Evolutionary conservation across 2,888 invertebrate genomes (phyloP), one percentile per base, ranked within the genome.

Genomic region (Gandaritis pyraliata): DNA sequence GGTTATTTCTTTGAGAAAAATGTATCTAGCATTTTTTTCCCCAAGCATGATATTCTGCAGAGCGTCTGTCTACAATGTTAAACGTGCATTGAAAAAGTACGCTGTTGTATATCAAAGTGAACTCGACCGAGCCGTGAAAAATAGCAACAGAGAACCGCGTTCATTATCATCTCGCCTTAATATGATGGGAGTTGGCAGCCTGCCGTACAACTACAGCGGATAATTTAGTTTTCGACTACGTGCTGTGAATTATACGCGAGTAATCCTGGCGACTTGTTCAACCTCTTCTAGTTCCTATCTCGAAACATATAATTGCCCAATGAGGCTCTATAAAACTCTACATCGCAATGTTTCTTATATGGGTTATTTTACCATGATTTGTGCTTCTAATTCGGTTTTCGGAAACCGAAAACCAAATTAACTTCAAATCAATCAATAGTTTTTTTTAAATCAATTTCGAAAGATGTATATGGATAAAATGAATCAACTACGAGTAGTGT

Each of bases 131-230:
- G 71, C 76, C 58, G 64, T 70, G 73, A 79, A 80, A 78, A 78
- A 77, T 75, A 70, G 75, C 76, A 82, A 80, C 77, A 78, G 74
- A 74, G 78, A 78, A 77, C 68, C 69, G 76, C 77, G 78, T 85
- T 89, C 83, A 87, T 89, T 88, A 90, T 87, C 81, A 86, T 85
- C 79, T 80, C 81, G 80, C 77, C 79, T 81, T 88, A 86, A 87
- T 87, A 88, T 88, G 87, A 90, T 84, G 85, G 81, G 82, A 86
- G 85, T 88, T 90, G 89, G 90, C 90, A 83, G 78, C 72, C 80
- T 80, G 86, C 86, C 83, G 77, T 74, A 76, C 78, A 78, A 76
- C 78, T 78, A 76, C 81, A 74, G 77, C 72, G 74, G 76, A 77
- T 88, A 86, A 87, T 89, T 88, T 85, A 84, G 87, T 88, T 88